Evolutionary conservation across 2,888 invertebrate genomes (phyloP).

Genomic region (Aphodius sticticus): DNA sequence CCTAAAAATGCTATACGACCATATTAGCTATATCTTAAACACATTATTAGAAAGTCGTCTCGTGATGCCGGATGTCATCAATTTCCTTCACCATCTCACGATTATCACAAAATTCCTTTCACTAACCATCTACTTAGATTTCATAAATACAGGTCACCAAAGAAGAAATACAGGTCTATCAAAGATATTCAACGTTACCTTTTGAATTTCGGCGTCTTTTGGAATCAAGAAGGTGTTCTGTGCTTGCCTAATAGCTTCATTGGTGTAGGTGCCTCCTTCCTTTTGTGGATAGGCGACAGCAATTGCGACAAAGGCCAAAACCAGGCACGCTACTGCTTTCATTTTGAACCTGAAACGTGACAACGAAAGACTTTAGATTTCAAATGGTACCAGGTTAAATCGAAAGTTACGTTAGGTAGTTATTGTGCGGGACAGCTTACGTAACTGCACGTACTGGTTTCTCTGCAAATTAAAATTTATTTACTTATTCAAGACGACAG

Average conservation of each 20-base stretch:
- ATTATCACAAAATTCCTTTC: neutral
- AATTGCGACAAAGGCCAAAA: constrained; percentile 62
- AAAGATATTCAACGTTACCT: constrained; percentile 60
- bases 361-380: neutral
- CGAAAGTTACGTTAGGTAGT: constrained; percentile 9
- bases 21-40: neutral
- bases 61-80: neutral
- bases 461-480: neutral
- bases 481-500: neutral
- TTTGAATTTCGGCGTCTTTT: constrained; percentile 86
- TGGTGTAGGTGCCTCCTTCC: constrained; percentile 84
- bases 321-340: constrained; percentile 53
- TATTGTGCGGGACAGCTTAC: neutral
- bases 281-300: constrained; percentile 72
- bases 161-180: too few species aligned
- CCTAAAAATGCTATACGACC: neutral
- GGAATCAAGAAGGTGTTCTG: constrained; percentile 87
- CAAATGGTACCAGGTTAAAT: constrained; percentile 4
- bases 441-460: neutral
- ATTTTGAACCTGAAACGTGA: constrained; percentile 45
- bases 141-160: neutral
- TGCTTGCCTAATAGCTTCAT: constrained; percentile 87
- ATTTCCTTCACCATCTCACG: neutral
- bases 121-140: neutral
- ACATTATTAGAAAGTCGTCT: neutral